Conservation (phyloP, 2,113 vertebrate species). For the Anser brachyrhynchus region DNA sequence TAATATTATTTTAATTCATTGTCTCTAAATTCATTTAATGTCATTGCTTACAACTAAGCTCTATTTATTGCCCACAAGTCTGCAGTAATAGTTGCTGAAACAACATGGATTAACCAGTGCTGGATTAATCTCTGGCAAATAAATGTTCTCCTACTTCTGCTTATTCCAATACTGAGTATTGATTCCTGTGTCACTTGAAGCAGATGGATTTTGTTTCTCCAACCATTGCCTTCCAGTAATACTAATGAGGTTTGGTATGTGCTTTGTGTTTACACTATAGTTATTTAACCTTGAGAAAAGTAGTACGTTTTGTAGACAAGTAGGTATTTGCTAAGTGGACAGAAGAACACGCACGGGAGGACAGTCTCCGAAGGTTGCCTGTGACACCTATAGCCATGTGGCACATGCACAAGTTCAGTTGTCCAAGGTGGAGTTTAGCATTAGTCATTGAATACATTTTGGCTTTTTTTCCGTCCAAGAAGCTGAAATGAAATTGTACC, state of each 20-base stretch:
- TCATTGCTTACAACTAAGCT: not conserved
- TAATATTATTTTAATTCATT: not conserved
- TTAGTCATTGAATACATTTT: not conserved
- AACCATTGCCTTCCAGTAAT: fast-evolving
- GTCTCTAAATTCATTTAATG: too few species aligned
- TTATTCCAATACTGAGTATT: not conserved
- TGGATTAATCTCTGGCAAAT: not conserved
- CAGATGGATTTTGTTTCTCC: not conserved
- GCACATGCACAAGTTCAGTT: not conserved
- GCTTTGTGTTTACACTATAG: too few species aligned
- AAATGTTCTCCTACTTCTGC: not conserved
- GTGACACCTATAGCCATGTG: fast-evolving
- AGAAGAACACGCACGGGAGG: not conserved
- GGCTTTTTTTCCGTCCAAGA: not conserved
- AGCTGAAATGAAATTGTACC: not conserved
- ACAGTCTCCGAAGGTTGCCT: not conserved
- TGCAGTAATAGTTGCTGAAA: not conserved
- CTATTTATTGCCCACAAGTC: not conserved
- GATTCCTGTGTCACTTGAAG: not conserved
- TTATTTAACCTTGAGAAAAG: not conserved
- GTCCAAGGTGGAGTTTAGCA: not conserved
- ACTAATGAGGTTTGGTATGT: not conserved
- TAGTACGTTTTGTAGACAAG: not conserved
- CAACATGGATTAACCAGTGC: not conserved
- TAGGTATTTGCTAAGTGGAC: not conserved